Conservation (phyloP, 2,888 invertebrate genomes). For the Pseudanteris insignis region DNA sequence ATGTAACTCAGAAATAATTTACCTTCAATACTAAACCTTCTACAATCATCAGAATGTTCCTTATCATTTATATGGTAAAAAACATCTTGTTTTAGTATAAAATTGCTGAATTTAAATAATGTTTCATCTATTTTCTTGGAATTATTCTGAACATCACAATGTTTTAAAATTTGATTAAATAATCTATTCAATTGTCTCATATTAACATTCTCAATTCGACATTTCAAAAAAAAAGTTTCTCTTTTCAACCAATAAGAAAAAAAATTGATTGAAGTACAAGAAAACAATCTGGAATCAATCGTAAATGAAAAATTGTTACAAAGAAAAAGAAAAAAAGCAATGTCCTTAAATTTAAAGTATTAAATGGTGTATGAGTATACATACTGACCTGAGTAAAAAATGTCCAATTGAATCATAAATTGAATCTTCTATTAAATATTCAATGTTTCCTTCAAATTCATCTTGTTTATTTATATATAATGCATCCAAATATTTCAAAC, state of each 20-base stretch:
- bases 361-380: background rate
- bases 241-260: conserved; percentile 54
- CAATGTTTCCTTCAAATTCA: conserved; percentile 65
- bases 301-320: background rate
- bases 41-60: conserved; percentile 50
- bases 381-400: conserved; percentile 68
- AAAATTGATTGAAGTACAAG: conserved; percentile 53
- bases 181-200: conserved; percentile 56
- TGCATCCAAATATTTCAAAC: conserved; percentile 68
- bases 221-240: conserved; percentile 55
- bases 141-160: conserved; percentile 45
- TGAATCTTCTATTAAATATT: conserved; percentile 72
- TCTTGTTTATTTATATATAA: conserved; percentile 59
- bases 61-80: conserved; percentile 54
- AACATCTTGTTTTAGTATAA: conserved; percentile 29
- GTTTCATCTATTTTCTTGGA: conserved; percentile 42
- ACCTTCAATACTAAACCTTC: conserved; percentile 52
- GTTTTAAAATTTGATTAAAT: conserved; percentile 51
- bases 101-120: conserved; percentile 46
- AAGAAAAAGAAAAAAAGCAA: too few species aligned
- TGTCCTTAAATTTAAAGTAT: background rate
- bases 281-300: conserved; percentile 58
- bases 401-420: conserved; percentile 72
- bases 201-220: conserved; percentile 52
- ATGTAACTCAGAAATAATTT: conserved; percentile 7